Conservation (phyloP, 2,797 vertebrate genomes). For the Pteronotus mesoamericanus region DNA sequence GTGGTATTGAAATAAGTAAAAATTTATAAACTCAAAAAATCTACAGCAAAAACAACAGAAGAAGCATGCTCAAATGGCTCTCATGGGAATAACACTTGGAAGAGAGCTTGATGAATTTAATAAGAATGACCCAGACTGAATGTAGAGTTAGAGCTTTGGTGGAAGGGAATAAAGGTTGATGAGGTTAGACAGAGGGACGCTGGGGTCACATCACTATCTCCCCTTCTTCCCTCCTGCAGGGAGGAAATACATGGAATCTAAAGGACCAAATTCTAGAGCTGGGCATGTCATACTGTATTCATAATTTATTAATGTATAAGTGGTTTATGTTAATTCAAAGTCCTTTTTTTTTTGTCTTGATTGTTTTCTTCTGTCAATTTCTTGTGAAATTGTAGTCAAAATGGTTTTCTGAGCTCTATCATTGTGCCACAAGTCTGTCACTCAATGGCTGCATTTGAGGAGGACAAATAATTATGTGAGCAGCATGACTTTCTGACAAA, state of each 20-base stretch:
- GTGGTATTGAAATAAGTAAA: neutral
- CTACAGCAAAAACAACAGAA: conserved; percentile 71
- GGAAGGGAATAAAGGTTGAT: neutral
- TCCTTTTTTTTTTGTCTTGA: neutral
- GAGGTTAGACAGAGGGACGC: neutral
- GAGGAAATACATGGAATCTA: neutral
- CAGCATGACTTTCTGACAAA: conserved; percentile 51
- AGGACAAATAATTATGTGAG: conserved; percentile 52
- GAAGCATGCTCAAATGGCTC: neutral
- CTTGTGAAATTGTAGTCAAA: conserved; percentile 18
- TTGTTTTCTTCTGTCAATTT: neutral
- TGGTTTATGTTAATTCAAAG: conserved; percentile 12
- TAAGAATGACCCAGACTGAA: neutral
- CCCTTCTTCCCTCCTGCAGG: neutral
- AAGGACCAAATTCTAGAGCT: neutral
- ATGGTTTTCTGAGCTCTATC: neutral
- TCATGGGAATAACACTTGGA: neutral
- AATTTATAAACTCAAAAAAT: neutral
- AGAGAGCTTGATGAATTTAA: conserved; percentile 11
- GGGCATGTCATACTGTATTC: neutral
- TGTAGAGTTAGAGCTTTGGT: conserved; percentile 24
- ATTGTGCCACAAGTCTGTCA: neutral
- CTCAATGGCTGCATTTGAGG: neutral
- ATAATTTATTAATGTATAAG: neutral
- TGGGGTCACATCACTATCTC: neutral